Percentiles rank a stretch among this genome's conserved stretches.
Conservation (phyloP, 2,113 vertebrate species). For the Xiphorhynchus elegans region DNA sequence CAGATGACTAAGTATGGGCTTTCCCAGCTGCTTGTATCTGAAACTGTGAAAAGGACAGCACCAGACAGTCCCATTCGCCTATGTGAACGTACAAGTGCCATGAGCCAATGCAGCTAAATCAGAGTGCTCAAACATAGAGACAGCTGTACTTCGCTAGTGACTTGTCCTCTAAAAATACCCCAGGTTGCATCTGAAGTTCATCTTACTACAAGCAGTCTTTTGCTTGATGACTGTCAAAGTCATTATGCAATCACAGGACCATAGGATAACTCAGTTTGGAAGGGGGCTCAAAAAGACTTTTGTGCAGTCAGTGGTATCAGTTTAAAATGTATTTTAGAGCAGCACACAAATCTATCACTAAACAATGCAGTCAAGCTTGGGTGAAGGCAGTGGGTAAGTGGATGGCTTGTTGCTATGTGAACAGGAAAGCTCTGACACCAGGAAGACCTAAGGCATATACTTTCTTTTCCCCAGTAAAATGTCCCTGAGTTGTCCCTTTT, state of each 20-base stretch:
- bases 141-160: neutral
- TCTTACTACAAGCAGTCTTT: neutral
- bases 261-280: neutral
- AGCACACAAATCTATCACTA: neutral
- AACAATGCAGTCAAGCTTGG: neutral
- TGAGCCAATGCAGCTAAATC: neutral
- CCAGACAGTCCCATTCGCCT: neutral
- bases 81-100: neutral
- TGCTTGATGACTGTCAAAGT: neutral
- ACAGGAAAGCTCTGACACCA: neutral
- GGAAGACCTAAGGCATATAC: neutral
- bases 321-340: neutral
- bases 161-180: constrained; percentile 14
- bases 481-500: neutral
- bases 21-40: constrained; percentile 21
- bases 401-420: neutral
- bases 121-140: neutral
- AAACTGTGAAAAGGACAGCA: constrained; percentile 31
- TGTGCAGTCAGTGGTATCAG: neutral
- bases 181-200: neutral
- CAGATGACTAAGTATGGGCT: constrained; percentile 26
- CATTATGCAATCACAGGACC: neutral
- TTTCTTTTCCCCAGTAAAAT: neutral
- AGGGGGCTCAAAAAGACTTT: neutral
- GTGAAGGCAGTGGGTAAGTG: neutral